Percentiles rank a stretch among this genome's conserved stretches.
phyloP scores from a whole-genome alignment of 2,797 vertebrate species.

The Intellagama lesueurii region DNA sequence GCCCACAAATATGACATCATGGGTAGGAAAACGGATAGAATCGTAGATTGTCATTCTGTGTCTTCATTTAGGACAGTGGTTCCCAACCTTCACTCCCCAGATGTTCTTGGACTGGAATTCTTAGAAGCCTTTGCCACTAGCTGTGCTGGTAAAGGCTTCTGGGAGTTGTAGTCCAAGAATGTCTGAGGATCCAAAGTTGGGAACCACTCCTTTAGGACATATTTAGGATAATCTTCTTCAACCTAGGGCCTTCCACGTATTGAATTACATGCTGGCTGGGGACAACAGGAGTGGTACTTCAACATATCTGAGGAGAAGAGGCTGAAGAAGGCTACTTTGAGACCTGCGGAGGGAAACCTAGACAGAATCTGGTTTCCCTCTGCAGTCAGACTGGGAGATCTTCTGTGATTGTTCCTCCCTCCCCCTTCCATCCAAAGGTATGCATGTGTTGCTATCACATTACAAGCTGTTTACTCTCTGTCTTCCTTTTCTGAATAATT shows the following conservation, averaged over 20 bases:
- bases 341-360: too few species aligned
- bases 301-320: not conserved
- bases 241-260: too few species aligned
- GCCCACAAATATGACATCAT: not conserved
- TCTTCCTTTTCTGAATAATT: constrained; percentile 23
- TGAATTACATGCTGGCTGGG: not conserved
- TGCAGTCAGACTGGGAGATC: not conserved
- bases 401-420: not conserved
- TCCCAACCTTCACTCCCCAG: too few species aligned
- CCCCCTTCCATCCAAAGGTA: not conserved
- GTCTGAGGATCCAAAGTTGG: too few species aligned
- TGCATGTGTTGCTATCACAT: constrained; percentile 1
- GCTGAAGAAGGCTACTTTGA: not conserved
- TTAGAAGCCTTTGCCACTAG: too few species aligned
- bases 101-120: too few species aligned
- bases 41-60: not conserved
- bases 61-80: not conserved
- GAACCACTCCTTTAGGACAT: too few species aligned
- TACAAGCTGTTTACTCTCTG: constrained; percentile 15
- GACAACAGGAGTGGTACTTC: not conserved
- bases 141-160: too few species aligned
- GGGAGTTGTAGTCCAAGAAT: too few species aligned
- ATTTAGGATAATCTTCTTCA: too few species aligned
- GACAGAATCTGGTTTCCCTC: not conserved
- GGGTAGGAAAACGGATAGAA: not conserved